These are phyloP conservation scores for Linyphia triangularis DNA, from an alignment of 2,888 invertebrate genomes.

Conservation along the genomic window DNA sequence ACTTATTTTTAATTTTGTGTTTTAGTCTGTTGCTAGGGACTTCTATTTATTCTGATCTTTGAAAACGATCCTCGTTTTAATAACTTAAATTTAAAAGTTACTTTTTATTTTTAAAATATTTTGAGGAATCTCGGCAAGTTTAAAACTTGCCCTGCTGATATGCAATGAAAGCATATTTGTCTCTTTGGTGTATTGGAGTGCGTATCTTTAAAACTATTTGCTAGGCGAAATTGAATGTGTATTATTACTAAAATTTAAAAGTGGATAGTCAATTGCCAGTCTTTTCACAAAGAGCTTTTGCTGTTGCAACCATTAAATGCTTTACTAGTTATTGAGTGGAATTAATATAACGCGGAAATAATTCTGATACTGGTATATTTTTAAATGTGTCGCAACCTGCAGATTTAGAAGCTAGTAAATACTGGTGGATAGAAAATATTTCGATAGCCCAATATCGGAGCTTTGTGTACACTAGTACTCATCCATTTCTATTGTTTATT, in stretches of 20 bases:
- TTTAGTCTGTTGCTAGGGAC: background rate
- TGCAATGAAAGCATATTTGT: too few species aligned
- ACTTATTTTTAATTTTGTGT: conserved; percentile 26
- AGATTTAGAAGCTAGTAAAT: background rate
- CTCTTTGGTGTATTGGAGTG: too few species aligned
- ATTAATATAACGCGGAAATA: background rate
- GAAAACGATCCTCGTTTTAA: background rate
- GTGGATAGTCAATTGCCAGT: background rate
- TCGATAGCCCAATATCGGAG: conserved; percentile 16
- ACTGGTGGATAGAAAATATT: background rate
- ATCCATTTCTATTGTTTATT: background rate
- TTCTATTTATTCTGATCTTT: background rate
- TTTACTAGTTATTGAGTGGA: background rate
- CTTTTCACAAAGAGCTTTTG: conserved; percentile 12
- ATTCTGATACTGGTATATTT: conserved; percentile 1
- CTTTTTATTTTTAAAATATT: too few species aligned
- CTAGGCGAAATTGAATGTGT: background rate
- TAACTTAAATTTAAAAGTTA: background rate
- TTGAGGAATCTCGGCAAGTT: too few species aligned
- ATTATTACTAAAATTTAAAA: background rate
- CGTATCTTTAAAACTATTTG: background rate
- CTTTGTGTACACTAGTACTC: conserved; percentile 21
- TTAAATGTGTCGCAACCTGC: background rate
- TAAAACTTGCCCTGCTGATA: too few species aligned
- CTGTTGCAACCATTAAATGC: conserved; percentile 19